Conservation (phyloP, 2,888 invertebrate genomes). For the Drosophila infuscata region DNA sequence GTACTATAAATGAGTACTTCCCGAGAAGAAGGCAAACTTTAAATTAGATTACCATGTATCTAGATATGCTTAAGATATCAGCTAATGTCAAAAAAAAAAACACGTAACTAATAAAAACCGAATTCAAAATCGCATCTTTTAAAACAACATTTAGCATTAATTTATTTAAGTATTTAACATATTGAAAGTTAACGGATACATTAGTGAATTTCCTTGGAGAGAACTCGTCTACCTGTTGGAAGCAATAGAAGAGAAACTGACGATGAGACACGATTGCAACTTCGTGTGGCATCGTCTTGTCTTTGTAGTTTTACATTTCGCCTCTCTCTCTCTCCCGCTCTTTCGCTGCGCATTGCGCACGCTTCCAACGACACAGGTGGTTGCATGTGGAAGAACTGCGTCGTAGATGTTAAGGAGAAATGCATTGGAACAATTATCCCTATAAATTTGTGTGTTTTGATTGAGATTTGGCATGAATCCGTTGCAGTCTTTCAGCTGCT, state of each 20-base stretch:
- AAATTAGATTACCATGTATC: constrained; percentile 50
- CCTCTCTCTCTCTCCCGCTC: neutral
- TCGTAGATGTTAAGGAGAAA: neutral
- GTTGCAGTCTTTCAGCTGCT: neutral
- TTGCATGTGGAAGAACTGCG: constrained; percentile 1
- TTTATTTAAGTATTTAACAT: neutral
- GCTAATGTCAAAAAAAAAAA: constrained; percentile 49
- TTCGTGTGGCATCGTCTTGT: neutral
- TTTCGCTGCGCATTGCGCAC: constrained; percentile 4
- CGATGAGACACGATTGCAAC: neutral
- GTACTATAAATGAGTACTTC: constrained; percentile 38
- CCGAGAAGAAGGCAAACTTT: constrained; percentile 35
- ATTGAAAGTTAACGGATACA: neutral
- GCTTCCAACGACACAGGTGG: constrained; percentile 9
- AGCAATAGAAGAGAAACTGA: neutral
- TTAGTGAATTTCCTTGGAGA: neutral
- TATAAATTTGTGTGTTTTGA: neutral
- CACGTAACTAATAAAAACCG: constrained; percentile 65
- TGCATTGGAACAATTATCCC: neutral
- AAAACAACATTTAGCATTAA: constrained; percentile 1
- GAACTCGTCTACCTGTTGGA: neutral
- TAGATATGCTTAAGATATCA: constrained; percentile 61
- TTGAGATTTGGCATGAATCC: neutral
- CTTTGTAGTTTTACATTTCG: neutral
- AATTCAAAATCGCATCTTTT: constrained; percentile 69